Conservation (phyloP, 2,888 invertebrate genomes). For the Volucella inanis region DNA sequence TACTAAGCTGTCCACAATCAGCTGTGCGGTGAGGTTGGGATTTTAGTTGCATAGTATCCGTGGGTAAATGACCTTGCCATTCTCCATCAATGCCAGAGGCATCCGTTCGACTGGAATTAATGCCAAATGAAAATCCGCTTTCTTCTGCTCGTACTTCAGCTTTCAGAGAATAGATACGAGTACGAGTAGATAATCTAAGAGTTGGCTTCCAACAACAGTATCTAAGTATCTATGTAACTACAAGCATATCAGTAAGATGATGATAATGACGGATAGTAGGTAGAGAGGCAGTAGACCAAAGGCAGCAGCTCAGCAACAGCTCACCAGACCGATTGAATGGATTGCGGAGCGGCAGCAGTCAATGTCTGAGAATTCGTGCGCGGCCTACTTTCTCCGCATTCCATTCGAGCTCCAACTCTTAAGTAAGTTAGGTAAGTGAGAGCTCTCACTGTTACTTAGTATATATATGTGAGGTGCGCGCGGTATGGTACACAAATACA, state of each 20-base stretch:
- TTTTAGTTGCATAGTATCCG: slow-evolving; percentile 61
- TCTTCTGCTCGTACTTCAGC: slow-evolving; percentile 53
- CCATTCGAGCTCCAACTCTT: slow-evolving; percentile 77
- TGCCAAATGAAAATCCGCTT: slow-evolving; percentile 74
- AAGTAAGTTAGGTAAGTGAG: slow-evolving; percentile 74
- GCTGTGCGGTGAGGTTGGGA: slow-evolving; percentile 44
- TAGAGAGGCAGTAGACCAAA: slow-evolving; percentile 17
- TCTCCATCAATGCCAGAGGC: slow-evolving; percentile 72
- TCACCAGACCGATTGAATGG: slow-evolving; percentile 74
- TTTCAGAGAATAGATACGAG: not conserved
- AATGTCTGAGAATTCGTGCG: slow-evolving; percentile 80
- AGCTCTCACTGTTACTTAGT: slow-evolving; percentile 64
- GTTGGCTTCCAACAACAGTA: slow-evolving; percentile 8
- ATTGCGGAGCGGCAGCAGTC: slow-evolving; percentile 75
- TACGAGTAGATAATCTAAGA: slow-evolving; percentile 45
- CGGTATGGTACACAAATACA: not conserved
- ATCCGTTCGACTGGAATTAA: slow-evolving; percentile 71
- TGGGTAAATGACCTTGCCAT: slow-evolving; percentile 75
- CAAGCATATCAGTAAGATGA: slow-evolving; percentile 16
- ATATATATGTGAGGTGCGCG: not conserved
- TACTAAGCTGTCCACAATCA: slow-evolving; percentile 37
- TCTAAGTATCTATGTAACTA: not conserved
- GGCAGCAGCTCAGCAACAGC: slow-evolving; percentile 52
- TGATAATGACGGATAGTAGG: slow-evolving; percentile 1
- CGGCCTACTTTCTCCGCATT: slow-evolving; percentile 83